These are phyloP conservation scores for Odontomyia ornata DNA, from an alignment of 2,888 invertebrate species.

Conservation along the genomic window DNA sequence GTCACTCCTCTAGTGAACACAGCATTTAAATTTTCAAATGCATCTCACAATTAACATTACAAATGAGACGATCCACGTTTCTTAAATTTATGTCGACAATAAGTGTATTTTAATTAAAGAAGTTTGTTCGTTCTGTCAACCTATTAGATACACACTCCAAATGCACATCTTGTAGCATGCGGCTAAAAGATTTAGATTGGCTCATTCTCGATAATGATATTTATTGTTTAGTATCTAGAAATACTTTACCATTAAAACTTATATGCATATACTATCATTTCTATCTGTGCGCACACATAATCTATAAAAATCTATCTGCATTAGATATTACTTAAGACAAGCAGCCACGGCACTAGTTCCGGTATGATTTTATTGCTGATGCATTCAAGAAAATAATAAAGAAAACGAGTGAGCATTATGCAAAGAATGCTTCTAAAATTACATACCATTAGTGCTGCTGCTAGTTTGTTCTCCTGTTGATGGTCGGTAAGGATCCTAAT, in stretches of 20 bases:
- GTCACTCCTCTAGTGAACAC: too few relatives aligned
- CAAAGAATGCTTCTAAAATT: not conserved
- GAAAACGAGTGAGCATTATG: not conserved
- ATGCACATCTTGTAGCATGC: not conserved
- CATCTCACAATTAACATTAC: slow-evolving; percentile 30
- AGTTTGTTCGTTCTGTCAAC: not conserved
- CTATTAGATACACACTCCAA: not conserved
- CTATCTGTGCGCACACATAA: not conserved
- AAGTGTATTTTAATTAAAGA: slow-evolving; percentile 32
- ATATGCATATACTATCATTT: not conserved
- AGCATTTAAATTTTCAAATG: not conserved
- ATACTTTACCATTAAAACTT: not conserved
- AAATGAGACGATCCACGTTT: slow-evolving; percentile 28
- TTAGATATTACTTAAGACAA: slow-evolving; percentile 9
- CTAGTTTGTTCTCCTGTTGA: not conserved
- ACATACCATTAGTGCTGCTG: not conserved
- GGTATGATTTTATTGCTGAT: slow-evolving; percentile 30
- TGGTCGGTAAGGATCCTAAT: not conserved
- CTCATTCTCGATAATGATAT: slow-evolving; percentile 3
- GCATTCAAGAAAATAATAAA: not conserved
- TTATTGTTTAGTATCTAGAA: not conserved
- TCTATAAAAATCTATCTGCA: not conserved
- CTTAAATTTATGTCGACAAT: slow-evolving; percentile 33
- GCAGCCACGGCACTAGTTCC: slow-evolving; percentile 19
- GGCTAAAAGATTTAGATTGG: too few relatives aligned